These are phyloP conservation scores for Sparidentex hasta DNA, from an alignment of 2,797 vertebrate genomes.

Conservation along the genomic window DNA sequence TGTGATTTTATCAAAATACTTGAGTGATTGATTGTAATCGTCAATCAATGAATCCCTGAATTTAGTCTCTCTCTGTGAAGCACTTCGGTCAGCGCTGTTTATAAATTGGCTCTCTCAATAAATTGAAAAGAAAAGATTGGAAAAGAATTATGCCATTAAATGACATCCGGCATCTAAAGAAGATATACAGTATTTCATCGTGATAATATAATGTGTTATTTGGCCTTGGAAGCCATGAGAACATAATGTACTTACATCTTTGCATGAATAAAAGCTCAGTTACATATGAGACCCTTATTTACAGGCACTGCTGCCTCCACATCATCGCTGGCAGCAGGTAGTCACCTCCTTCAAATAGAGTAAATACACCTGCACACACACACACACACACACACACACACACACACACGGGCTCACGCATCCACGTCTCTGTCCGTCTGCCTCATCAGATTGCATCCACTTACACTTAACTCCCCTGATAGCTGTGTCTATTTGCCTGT, in stretches of 20 bases:
- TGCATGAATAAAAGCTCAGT: conserved; percentile 39
- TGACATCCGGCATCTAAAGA: no score
- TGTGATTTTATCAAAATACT: no score
- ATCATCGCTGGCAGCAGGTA: conserved; percentile 41
- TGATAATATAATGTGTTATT: no score
- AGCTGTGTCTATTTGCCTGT: conserved; percentile 63
- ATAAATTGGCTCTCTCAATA: no score
- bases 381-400: conserved; percentile 23
- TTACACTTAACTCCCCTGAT: conserved; percentile 74
- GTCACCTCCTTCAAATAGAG: conserved; percentile 54
- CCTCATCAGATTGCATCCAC: conserved; percentile 75
- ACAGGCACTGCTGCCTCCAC: conserved; percentile 37
- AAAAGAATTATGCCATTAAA: no score
- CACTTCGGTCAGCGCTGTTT: no score
- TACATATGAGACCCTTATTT: conserved; percentile 55
- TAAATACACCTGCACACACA: conserved; percentile 23
- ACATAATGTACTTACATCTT: conserved; percentile 20
- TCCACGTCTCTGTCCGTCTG: conserved; percentile 53
- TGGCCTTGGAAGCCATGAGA: conserved; percentile 1
- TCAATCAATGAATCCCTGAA: no score
- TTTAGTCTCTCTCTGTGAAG: no score
- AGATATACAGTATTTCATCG: no score
- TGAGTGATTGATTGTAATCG: no score
- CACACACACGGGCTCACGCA: conserved; percentile 29
- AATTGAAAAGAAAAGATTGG: no score